phyloP scores from a whole-genome alignment of 2,113 vertebrate species.

The Epinephelus lanceolatus region DNA sequence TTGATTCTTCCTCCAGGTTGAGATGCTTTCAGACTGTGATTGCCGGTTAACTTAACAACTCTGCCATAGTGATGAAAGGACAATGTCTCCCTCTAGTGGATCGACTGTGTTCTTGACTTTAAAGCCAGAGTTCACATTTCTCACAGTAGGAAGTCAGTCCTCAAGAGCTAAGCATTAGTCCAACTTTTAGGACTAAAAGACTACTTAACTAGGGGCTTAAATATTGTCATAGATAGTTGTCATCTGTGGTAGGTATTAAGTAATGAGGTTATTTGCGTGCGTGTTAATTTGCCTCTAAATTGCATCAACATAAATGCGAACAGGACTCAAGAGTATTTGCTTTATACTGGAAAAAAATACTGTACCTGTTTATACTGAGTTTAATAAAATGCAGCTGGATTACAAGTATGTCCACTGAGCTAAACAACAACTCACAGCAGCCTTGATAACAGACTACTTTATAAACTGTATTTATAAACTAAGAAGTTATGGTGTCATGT shows the following conservation, averaged over 20 bases:
- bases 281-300: not conserved
- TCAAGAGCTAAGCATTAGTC: not conserved
- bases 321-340: not conserved
- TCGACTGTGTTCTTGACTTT: too few species aligned
- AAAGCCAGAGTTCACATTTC: not conserved
- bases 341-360: not conserved
- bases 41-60: not conserved
- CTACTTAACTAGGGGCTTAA: too few species aligned
- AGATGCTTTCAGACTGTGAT: not conserved
- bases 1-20: not conserved
- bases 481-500: too few species aligned
- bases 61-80: not conserved
- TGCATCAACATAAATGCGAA: not conserved
- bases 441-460: too few species aligned
- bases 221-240: too few species aligned
- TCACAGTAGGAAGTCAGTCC: too few species aligned
- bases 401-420: not conserved
- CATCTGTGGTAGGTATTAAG: not conserved
- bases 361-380: not conserved
- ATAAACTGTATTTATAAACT: too few species aligned
- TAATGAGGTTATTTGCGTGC: too few species aligned
- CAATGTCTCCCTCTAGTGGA: conserved; percentile 42
- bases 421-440: not conserved
- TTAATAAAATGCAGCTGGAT: too few species aligned
- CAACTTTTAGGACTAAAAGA: not conserved